A percentile compares a stretch with the other conserved stretches of the same genome.
Evolutionary conservation across 2,888 invertebrate species (phyloP).

Genomic region (Erannis defoliaria): DNA sequence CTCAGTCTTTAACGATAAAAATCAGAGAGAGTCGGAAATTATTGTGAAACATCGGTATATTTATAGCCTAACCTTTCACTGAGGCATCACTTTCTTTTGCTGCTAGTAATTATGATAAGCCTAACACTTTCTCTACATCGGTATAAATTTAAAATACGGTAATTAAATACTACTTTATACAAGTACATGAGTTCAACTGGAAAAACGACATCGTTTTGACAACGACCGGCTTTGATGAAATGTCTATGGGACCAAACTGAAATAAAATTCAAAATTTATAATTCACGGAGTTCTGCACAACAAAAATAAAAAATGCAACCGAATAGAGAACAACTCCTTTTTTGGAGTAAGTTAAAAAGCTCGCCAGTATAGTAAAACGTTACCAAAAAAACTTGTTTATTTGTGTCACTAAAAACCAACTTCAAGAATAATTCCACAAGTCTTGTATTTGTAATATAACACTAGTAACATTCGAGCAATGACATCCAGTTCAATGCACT

Average conservation of each 20-base stretch:
- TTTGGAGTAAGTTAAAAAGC: too few relatives aligned
- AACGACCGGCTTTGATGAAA: too few relatives aligned
- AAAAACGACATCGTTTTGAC: neutral
- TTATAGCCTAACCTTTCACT: slow-evolving; percentile 35
- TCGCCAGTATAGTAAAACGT: too few relatives aligned
- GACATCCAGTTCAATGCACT: slow-evolving; percentile 61
- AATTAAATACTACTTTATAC: neutral
- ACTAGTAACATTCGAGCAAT: slow-evolving; percentile 36
- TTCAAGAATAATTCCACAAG: neutral
- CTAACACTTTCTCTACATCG: slow-evolving; percentile 44
- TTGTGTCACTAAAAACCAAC: too few relatives aligned
- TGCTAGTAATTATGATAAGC: slow-evolving; percentile 49
- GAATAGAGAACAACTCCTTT: too few relatives aligned
- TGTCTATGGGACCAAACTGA: too few relatives aligned
- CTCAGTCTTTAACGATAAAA: slow-evolving; percentile 27
- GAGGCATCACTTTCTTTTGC: slow-evolving; percentile 37
- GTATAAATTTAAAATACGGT: slow-evolving; percentile 13
- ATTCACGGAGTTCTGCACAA: neutral
- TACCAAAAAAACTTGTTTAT: too few relatives aligned
- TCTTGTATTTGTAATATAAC: neutral
- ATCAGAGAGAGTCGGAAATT: slow-evolving; percentile 38
- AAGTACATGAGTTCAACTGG: neutral
- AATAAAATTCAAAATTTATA: neutral
- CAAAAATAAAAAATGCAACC: too few relatives aligned
- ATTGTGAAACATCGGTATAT: slow-evolving; percentile 21